Evolutionary conservation across 2,888 invertebrate species (phyloP).

Genomic region (Eretmocerus hayati): DNA sequence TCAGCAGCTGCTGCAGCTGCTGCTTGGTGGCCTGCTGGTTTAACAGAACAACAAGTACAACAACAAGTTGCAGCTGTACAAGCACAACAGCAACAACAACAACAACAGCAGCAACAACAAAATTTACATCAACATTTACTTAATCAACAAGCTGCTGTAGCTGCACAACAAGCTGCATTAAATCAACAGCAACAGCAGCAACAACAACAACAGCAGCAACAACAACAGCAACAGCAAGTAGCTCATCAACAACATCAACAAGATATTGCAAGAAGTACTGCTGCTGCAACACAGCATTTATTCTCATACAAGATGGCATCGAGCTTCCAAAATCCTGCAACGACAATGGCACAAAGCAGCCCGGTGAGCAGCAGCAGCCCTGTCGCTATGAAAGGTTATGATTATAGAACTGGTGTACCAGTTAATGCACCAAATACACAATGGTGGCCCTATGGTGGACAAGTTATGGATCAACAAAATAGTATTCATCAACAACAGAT

Average conservation of each 20-base stretch:
- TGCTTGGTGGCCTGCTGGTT: conserved; percentile 47
- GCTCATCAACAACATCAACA: conserved; percentile 45
- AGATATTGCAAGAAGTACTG: conserved; percentile 54
- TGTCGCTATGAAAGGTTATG: conserved; percentile 56
- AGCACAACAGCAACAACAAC: conserved; percentile 48
- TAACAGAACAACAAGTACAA: conserved; percentile 48
- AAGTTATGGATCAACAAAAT: conserved; percentile 56
- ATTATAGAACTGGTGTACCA: conserved; percentile 59
- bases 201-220: conserved; percentile 46
- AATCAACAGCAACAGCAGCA: conserved; percentile 50
- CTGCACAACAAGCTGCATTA: conserved; percentile 51
- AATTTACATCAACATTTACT: conserved; percentile 28
- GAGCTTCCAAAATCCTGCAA: conserved; percentile 68
- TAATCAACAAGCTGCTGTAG: conserved; percentile 38
- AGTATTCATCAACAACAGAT: conserved; percentile 54
- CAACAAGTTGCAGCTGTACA: conserved; percentile 49
- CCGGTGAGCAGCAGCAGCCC: conserved; percentile 57
- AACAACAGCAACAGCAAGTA: conserved; percentile 43
- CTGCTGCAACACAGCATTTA: conserved; percentile 63
- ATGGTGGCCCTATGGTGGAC: conserved; percentile 69
- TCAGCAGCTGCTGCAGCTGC: too few species aligned
- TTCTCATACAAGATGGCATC: conserved; percentile 83
- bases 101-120: conserved; percentile 40
- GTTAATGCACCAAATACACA: conserved; percentile 50
- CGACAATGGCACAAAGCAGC: conserved; percentile 59